Percentiles rank a stretch among this genome's conserved stretches.
These are phyloP conservation scores for Sturnira hondurensis DNA, from an alignment of 2,113 vertebrate species.

Conservation along the genomic window DNA sequence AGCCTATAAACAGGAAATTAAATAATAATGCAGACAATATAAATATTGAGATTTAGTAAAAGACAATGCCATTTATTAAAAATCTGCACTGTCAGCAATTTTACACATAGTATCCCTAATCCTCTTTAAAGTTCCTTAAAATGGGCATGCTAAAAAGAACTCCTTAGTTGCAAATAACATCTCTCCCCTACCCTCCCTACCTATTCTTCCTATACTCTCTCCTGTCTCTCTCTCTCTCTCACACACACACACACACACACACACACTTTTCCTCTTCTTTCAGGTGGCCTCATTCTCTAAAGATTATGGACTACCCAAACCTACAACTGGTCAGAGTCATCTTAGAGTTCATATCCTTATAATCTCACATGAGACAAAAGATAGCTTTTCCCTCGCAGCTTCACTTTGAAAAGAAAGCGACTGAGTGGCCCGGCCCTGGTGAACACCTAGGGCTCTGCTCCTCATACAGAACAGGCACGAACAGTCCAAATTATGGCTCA, in stretches of 20 bases:
- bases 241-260: neutral
- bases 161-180: neutral
- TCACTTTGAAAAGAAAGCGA: neutral
- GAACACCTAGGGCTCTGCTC: too few species aligned
- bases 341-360: neutral
- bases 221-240: neutral
- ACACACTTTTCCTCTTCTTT: neutral
- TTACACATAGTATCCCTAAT: neutral
- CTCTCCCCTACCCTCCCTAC: neutral
- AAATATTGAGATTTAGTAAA: neutral
- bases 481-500: too few species aligned
- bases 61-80: neutral
- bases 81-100: neutral
- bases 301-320: neutral
- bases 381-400: neutral
- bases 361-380: neutral
- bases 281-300: neutral
- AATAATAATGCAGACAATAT: neutral
- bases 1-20: neutral
- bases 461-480: too few species aligned
- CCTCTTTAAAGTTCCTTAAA: neutral
- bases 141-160: neutral
- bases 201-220: neutral
- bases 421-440: too few species aligned
- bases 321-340: neutral